Percentiles rank a stretch among this genome's conserved stretches.
phyloP scores from a whole-genome alignment of 2,888 invertebrate species.

The Poecilus cupreus region DNA sequence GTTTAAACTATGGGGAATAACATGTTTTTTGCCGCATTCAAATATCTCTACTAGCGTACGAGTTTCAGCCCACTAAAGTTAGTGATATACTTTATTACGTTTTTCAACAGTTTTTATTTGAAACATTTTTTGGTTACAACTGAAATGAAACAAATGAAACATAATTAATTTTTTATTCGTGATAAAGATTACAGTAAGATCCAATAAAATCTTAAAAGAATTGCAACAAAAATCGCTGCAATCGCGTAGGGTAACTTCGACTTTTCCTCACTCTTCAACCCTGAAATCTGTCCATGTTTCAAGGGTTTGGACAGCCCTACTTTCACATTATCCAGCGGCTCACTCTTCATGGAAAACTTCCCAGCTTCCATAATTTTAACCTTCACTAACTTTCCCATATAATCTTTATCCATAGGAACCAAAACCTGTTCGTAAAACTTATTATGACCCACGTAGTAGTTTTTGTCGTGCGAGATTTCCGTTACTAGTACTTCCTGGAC shows the following conservation, averaged over 20 bases:
- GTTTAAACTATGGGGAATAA: too few relatives aligned
- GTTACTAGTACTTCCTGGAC: constrained; percentile 90
- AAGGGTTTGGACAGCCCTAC: constrained; percentile 75
- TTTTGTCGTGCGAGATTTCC: constrained; percentile 92
- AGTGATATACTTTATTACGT: too few relatives aligned
- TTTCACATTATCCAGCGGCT: constrained; percentile 76
- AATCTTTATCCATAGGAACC: constrained; percentile 84
- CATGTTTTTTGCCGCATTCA: too few relatives aligned
- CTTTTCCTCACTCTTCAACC: constrained; percentile 67
- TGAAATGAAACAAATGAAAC: not conserved
- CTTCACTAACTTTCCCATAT: constrained; percentile 88
- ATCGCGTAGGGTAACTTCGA: constrained; percentile 68
- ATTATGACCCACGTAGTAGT: constrained; percentile 95
- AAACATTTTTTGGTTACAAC: too few relatives aligned
- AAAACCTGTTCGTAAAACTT: constrained; percentile 95
- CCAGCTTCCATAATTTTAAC: constrained; percentile 82
- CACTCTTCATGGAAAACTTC: constrained; percentile 87
- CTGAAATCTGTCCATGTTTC: constrained; percentile 77
- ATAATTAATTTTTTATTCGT: not conserved
- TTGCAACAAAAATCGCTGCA: constrained; percentile 66
- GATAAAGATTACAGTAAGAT: constrained; percentile 65
- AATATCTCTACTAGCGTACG: too few relatives aligned
- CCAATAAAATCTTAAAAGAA: constrained; percentile 69
- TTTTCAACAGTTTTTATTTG: too few relatives aligned
- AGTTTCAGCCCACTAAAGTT: too few relatives aligned